Percentiles rank a stretch among this genome's conserved stretches.
Evolutionary conservation across 1,140 invertebrate species (phyloP).

Genomic region (Drosophila nigromelanica): DNA sequence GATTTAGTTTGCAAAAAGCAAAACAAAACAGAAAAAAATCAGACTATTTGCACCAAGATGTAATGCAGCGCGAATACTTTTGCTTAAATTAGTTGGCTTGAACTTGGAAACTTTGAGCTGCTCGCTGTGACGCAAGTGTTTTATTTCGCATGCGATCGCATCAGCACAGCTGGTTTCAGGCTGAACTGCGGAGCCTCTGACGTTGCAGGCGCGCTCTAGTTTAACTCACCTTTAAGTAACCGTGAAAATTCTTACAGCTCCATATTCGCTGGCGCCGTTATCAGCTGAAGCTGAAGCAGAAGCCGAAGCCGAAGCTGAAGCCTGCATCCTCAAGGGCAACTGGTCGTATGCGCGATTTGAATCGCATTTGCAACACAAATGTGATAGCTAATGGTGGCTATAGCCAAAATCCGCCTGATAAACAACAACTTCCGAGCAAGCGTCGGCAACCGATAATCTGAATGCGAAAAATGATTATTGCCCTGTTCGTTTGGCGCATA

Average conservation of each 20-base stretch:
- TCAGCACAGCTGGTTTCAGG: slow-evolving; percentile 25
- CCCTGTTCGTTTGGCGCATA: background rate
- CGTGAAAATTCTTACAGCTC: slow-evolving; percentile 52
- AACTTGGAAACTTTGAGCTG: background rate
- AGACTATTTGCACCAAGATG: too few species aligned
- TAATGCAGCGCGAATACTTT: background rate
- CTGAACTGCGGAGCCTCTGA: slow-evolving; percentile 52
- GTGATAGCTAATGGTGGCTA: too few species aligned
- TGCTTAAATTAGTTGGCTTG: background rate
- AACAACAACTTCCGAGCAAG: background rate
- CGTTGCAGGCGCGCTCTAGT: slow-evolving; percentile 24
- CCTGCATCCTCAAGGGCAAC: slow-evolving; percentile 32
- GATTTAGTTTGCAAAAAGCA: too few species aligned
- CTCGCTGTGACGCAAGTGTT: slow-evolving; percentile 29
- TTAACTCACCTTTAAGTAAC: slow-evolving; percentile 74
- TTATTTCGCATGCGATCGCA: slow-evolving; percentile 28
- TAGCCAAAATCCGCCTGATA: background rate
- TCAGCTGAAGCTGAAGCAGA: slow-evolving; percentile 2
- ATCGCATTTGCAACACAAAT: background rate
- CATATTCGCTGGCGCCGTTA: slow-evolving; percentile 1
- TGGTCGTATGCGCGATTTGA: slow-evolving; percentile 25
- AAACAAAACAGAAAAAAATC: too few species aligned
- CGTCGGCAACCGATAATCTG: background rate
- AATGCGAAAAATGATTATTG: background rate
- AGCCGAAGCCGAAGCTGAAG: background rate